Percentiles rank a stretch among this genome's conserved stretches.
Evolutionary conservation across 2,888 invertebrate genomes (phyloP).

Genomic region (Parapristionchus giblindavisi): DNA sequence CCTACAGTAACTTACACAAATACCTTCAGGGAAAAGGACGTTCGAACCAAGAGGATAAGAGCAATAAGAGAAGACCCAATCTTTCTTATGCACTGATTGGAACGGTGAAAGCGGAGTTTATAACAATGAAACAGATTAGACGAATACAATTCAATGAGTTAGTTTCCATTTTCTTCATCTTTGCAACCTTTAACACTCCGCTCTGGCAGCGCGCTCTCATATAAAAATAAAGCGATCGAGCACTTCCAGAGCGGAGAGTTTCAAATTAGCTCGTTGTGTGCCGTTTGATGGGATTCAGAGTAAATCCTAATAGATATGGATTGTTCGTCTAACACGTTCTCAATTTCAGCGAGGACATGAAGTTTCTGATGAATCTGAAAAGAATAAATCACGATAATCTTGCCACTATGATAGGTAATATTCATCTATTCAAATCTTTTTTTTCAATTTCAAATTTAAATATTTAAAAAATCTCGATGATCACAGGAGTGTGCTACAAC

Average conservation of each 20-base stretch:
- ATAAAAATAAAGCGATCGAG: too few species aligned
- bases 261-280: too few species aligned
- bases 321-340: too few species aligned
- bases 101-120: constrained; percentile 61
- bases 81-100: constrained; percentile 61
- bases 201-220: too few species aligned
- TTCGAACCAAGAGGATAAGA: not conserved
- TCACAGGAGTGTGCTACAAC: constrained; percentile 62
- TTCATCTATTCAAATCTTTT: not conserved
- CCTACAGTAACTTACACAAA: too few species aligned
- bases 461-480: not conserved
- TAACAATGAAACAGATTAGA: constrained; percentile 53
- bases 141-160: constrained; percentile 58
- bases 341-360: constrained; percentile 49
- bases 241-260: too few species aligned
- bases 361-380: constrained; percentile 60
- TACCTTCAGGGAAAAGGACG: not conserved
- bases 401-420: constrained; percentile 48
- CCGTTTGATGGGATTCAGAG: too few species aligned
- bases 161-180: too few species aligned
- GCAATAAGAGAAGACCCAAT: constrained; percentile 40
- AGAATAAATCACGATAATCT: constrained; percentile 65
- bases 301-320: too few species aligned
- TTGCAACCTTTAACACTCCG: too few species aligned
- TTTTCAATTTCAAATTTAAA: not conserved